Evolutionary conservation across 1,140 invertebrate genomes (phyloP), one percentile per base, ranked within the genome.

Genomic region (Eriocheir sinensis): DNA sequence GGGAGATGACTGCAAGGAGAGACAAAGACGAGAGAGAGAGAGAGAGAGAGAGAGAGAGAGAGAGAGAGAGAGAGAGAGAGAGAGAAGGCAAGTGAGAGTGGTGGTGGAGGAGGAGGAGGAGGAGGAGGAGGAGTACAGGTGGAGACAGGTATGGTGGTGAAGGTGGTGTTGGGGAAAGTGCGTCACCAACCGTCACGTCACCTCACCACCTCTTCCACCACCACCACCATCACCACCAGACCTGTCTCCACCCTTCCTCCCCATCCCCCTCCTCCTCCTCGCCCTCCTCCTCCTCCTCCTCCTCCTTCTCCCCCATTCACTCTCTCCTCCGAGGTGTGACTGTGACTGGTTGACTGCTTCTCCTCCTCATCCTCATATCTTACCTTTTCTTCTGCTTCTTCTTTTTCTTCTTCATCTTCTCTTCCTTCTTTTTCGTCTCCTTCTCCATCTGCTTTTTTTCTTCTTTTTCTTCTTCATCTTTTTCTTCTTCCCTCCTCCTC

Each of bases 41-140:
- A 9, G 48, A 21, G 48, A 53, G n/a, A n/a, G 60, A 4, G 60
- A n/a, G 21, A 8, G 60, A 15, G 44, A 48, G 44, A 6, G 44
- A n/a, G n/a, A n/a, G 44, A 48, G 44, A 15, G 44, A 48, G 44
- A 15, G 44, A 48, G 21, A 21, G 60, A 72, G 60, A n/a, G n/a
- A n/a, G 60, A n/a, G n/a, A 72, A 72, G 60, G 60, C 60, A 72
- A 72, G 60, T 72, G 60, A 72, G 60, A 72, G 60, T 72, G 60
- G 48, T 53, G 60, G 60, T 72, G 27, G 60, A 21, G 60, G 60
- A 60, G 17, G 53, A 21, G 53, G 17, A 21, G 53, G 27, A 21
- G 53, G 17, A 21, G 53, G 17, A 21, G 53, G 17, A 21, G 53
- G 2, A 4, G 60, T 72, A 4, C n/a, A n/a, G n/a, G n/a, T n/a